Conservation (phyloP, 2,797 vertebrate species). For the Neopelma chrysocephalum region DNA sequence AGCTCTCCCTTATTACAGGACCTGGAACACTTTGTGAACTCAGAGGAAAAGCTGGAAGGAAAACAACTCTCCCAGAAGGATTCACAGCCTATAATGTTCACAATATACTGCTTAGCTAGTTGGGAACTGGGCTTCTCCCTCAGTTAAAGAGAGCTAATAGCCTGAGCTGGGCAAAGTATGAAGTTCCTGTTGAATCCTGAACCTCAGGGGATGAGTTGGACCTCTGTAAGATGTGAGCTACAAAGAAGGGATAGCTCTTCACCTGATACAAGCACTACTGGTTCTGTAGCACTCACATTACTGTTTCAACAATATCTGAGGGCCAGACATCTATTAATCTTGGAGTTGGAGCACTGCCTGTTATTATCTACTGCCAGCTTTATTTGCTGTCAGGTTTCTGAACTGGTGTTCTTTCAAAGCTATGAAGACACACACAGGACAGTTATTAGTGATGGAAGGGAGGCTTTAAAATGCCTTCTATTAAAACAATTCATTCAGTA, state of each 20-base stretch:
- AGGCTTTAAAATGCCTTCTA: background rate
- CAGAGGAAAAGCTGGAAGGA: background rate
- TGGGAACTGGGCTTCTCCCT: background rate
- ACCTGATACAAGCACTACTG: background rate
- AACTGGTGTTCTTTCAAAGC: background rate
- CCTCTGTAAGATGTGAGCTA: background rate
- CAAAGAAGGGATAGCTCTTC: background rate
- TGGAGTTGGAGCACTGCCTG: background rate
- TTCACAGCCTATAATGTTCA: background rate
- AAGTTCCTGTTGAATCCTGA: background rate
- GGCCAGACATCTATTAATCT: background rate
- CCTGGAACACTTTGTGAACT: background rate
- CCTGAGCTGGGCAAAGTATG: fast-evolving
- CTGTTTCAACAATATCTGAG: background rate
- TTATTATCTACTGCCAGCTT: background rate
- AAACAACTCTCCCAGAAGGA: background rate
- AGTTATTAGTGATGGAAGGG: background rate
- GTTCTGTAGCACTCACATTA: background rate
- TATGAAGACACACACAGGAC: background rate
- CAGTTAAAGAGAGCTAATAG: background rate
- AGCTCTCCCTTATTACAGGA: background rate
- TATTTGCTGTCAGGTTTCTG: background rate
- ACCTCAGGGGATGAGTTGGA: background rate
- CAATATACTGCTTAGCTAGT: background rate
- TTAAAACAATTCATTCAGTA: background rate